Evolutionary conservation across 2,888 invertebrate species (phyloP), one percentile per base, ranked within the genome.

Genomic region (Eurytoma californica): DNA sequence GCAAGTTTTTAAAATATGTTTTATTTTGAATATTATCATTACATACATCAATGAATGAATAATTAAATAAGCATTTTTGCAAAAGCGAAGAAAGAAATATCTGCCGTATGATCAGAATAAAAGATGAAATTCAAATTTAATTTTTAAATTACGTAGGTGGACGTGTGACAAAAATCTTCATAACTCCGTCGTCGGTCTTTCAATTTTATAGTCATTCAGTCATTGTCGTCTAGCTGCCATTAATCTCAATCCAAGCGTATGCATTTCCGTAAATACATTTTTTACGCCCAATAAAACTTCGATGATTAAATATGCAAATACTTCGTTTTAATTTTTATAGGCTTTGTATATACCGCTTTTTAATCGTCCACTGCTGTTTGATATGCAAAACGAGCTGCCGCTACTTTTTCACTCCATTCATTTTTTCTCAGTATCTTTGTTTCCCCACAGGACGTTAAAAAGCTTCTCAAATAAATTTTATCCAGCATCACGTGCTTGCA

Each of bases 251-350:
- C 65, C 14, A 67, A 24, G 18, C 39, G 47, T 2, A 53, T 68
- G 55, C 55, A 68, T 68, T 55, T 68, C 66, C 66, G 66, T 51
- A 66, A 66, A 66, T 51, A 51, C 18, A 20, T 49, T 66, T 66
- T 66, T 66, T 55, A 2, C n/a, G 7, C 3, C 47, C 4, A 30
- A 9, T n/a, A 12, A 18, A 39, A 9, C 24, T 16, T 30, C 3
- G 18, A 63, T 63, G n/a, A n/a, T 39, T 0, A 39, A 13, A 14
- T 18, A 7, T 7, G 9, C 12, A 16, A n/a, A 63, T 9, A 39
- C 30, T 47, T 55, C 18, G 13, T 12, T 12, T 18, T n/a, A n/a
- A n/a, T n/a, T n/a, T n/a, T n/a, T 47, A 39, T 39, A 9, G 18
- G 12, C 39, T 39, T 63, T 1, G 5, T n/a, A n/a, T 16, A 7